phyloP scores from a whole-genome alignment of 2,113 vertebrate genomes.

The Osmerus eperlanus region DNA sequence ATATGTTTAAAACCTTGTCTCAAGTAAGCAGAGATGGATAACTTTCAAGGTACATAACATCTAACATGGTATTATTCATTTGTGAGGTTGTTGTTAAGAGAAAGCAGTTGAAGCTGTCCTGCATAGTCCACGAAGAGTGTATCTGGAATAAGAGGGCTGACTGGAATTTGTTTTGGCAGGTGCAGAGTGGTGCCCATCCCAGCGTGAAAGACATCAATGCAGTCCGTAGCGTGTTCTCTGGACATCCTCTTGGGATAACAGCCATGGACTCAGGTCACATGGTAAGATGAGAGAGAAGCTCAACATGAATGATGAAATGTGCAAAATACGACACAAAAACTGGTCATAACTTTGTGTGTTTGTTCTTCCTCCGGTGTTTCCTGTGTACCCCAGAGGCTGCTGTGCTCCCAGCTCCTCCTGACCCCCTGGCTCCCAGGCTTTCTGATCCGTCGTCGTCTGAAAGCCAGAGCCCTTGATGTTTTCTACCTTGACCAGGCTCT shows the following conservation, averaged over 20 bases:
- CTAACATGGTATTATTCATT: no score
- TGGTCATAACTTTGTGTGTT: not conserved
- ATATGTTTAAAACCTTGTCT: no score
- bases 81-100: not conserved
- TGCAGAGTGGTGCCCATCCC: slow-evolving; percentile 68
- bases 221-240: slow-evolving; percentile 58
- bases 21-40: no score
- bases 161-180: slow-evolving; percentile 47
- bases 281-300: slow-evolving; percentile 55
- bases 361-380: not conserved
- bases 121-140: not conserved
- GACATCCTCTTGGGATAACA: slow-evolving; percentile 56
- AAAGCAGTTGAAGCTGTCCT: not conserved
- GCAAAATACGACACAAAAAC: no score
- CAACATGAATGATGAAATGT: no score
- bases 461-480: slow-evolving; percentile 66
- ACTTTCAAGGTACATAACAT: no score
- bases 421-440: slow-evolving; percentile 66
- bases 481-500: slow-evolving; percentile 73
- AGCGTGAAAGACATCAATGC: slow-evolving; percentile 52
- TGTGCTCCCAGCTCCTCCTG: slow-evolving; percentile 74
- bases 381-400: slow-evolving; percentile 58
- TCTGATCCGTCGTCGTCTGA: slow-evolving; percentile 67
- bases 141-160: not conserved
- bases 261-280: slow-evolving; percentile 56